phyloP scores from a whole-genome alignment of 2,797 vertebrate species.

The Neosilurus mollespiculum region DNA sequence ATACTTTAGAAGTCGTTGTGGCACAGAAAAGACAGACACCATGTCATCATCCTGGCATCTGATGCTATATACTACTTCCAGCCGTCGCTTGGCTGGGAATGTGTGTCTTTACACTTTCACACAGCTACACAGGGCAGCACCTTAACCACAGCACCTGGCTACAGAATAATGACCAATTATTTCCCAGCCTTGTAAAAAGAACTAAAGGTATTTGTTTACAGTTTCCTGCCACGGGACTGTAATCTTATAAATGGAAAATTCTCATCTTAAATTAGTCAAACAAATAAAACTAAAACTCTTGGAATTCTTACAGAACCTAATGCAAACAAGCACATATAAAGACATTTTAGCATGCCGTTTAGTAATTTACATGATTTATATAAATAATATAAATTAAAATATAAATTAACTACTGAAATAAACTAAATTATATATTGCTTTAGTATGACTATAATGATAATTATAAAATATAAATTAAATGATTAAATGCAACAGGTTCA shows the following conservation, averaged over 20 bases:
- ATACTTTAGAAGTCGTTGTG: neutral
- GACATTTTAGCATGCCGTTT: neutral
- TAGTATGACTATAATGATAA: too few relatives aligned
- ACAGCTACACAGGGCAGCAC: slow-evolving; percentile 14
- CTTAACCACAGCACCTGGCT: slow-evolving; percentile 25
- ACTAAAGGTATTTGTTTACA: slow-evolving; percentile 25
- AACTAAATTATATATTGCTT: neutral
- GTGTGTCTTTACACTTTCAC: neutral
- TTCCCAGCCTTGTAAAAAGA: neutral
- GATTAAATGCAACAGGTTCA: neutral
- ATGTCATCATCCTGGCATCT: neutral
- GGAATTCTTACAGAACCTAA: neutral
- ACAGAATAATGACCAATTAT: slow-evolving; percentile 15
- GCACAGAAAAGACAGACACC: neutral
- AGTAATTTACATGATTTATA: too few relatives aligned
- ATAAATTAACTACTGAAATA: neutral
- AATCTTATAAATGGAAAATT: slow-evolving; percentile 35
- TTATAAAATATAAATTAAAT: neutral
- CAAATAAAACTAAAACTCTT: neutral
- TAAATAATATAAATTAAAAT: too few relatives aligned
- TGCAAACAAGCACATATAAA: slow-evolving; percentile 6
- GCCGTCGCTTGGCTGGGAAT: neutral
- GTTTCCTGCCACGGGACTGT: slow-evolving; percentile 20
- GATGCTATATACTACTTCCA: neutral
- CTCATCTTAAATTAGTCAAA: neutral